A percentile compares a stretch with the other conserved stretches of the same genome.
phyloP scores from a whole-genome alignment of 2,888 invertebrate genomes.

The Ptychoptera albimana region DNA sequence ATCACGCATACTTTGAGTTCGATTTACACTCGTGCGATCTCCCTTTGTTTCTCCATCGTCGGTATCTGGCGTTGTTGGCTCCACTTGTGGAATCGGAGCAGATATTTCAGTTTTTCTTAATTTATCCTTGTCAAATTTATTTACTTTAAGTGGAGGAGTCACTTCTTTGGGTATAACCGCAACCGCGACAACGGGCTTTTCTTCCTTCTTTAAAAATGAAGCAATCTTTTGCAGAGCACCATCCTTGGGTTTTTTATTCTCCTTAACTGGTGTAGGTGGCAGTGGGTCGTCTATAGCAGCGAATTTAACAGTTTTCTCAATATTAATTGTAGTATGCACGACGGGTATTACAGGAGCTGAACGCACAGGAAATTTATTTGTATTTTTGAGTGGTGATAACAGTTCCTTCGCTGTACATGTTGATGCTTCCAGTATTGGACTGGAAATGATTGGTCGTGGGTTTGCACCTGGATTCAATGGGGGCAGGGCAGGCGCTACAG shows the following conservation, averaged over 20 bases:
- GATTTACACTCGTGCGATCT: conserved; percentile 33
- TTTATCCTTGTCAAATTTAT: conserved; percentile 54
- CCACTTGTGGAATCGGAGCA: conserved; percentile 53
- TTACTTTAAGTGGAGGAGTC: conserved; percentile 41
- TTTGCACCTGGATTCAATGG: conserved; percentile 44
- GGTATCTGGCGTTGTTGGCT: conserved; percentile 41
- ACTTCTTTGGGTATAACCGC: conserved; percentile 40
- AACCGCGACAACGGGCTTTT: conserved; percentile 29
- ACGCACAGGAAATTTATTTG: conserved; percentile 41
- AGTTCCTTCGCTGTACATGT: conserved; percentile 64
- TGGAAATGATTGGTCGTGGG: conserved; percentile 61
- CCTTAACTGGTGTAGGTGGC: neutral
- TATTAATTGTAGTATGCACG: conserved; percentile 2
- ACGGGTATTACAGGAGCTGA: conserved; percentile 40
- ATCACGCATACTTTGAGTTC: conserved; percentile 71
- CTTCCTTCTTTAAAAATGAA: conserved; percentile 53
- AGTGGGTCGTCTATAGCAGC: conserved; percentile 21
- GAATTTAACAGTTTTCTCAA: conserved; percentile 5
- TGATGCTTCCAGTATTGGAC: conserved; percentile 65
- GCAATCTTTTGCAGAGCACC: conserved; percentile 54
- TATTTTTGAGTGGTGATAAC: conserved; percentile 42
- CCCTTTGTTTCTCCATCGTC: conserved; percentile 40
- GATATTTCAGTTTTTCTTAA: conserved; percentile 68
- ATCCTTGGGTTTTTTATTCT: conserved; percentile 36
- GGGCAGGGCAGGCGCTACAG: conserved; percentile 38